Evolutionary conservation across 2,797 vertebrate species (phyloP).

Genomic region (Galaxias olidus): DNA sequence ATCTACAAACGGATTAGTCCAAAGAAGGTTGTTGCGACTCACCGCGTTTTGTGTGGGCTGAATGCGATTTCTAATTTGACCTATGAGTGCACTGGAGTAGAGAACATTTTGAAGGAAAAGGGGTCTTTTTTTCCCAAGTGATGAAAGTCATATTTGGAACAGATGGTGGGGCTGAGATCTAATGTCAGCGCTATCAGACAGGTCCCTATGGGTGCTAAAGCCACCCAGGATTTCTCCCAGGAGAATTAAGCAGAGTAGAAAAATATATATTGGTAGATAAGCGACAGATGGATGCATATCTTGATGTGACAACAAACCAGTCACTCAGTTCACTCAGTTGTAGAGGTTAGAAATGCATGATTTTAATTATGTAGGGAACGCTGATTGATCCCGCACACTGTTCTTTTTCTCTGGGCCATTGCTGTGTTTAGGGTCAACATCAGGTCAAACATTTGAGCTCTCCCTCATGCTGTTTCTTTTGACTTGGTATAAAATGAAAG

Average conservation of each 20-base stretch:
- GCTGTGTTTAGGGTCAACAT: neutral
- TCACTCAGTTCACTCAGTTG: neutral
- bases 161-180: neutral
- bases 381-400: neutral
- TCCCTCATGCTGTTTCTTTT: neutral
- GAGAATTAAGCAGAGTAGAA: neutral
- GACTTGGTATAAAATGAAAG: neutral
- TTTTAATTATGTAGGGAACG: neutral
- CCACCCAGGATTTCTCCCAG: neutral
- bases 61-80: slow-evolving; percentile 8
- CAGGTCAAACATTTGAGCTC: neutral
- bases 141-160: slow-evolving; percentile 2
- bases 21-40: neutral
- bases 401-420: neutral
- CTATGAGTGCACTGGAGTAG: slow-evolving; percentile 5
- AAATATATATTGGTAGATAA: neutral
- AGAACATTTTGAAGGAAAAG: neutral
- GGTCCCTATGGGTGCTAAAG: neutral
- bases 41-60: slow-evolving; percentile 9
- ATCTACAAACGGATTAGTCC: neutral
- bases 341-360: too few species aligned
- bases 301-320: neutral
- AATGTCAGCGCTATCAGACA: neutral
- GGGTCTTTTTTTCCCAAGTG: neutral
- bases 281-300: neutral